A percentile compares a stretch with the other conserved stretches of the same genome.
These are phyloP conservation scores for Aspidiotus rigidus DNA, from an alignment of 2,888 invertebrate species.

Conservation along the genomic window DNA sequence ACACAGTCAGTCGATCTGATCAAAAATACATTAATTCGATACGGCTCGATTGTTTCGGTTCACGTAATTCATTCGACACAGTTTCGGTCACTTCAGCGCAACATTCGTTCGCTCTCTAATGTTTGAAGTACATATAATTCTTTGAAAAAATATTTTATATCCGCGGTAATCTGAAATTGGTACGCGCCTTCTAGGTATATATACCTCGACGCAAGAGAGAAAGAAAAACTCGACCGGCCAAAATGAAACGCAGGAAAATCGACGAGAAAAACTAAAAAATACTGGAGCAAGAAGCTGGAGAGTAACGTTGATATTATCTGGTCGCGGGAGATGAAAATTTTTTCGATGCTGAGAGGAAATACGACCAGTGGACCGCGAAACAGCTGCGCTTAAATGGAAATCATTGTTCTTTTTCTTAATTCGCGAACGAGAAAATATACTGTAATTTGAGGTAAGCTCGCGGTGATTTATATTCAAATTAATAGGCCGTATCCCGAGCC, in stretches of 20 bases:
- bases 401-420: neutral
- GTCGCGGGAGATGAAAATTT: too few species aligned
- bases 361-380: neutral
- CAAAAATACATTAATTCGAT: slow-evolving; percentile 14
- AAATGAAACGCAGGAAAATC: too few species aligned
- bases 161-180: slow-evolving; percentile 3
- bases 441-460: too few species aligned
- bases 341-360: neutral
- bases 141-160: neutral
- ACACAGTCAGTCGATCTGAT: neutral
- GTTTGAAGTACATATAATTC: neutral
- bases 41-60: slow-evolving; percentile 20
- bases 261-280: too few species aligned
- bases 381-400: neutral
- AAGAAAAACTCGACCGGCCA: too few species aligned
- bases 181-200: neutral
- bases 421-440: neutral
- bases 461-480: neutral
- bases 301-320: too few species aligned
- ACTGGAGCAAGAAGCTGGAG: too few species aligned
- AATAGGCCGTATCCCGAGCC: neutral
- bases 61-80: slow-evolving; percentile 21
- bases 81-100: slow-evolving; percentile 25
- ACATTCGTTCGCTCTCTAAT: neutral
- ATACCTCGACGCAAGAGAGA: too few species aligned